Base-by-base conservation (phyloP, 2,113 vertebrate species). In the Cyprinodon variegatus region DNA sequence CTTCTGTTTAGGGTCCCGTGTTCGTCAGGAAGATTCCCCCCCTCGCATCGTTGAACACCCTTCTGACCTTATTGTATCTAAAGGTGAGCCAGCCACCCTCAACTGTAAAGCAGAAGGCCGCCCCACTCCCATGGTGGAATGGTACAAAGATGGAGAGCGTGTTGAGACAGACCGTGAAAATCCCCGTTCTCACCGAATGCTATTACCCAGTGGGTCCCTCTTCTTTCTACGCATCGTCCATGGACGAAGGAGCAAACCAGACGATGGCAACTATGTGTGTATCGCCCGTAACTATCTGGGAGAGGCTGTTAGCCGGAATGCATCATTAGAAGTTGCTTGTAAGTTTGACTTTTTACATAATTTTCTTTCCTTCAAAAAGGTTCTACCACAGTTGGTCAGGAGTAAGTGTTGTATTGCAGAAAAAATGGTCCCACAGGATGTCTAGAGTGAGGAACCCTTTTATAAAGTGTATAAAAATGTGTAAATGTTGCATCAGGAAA, bases 11-110 rank as follows among this genome's bases (percentile, higher is more conserved):
- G 97, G 97, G 91, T 99, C 97, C 63, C 98, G 97, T 76, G 94
- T 98, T 61, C 98, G 98, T 71, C 98, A 99, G 83, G 98, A 99
- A 90, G 98, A 99, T 88, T 97, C 92, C 40, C 94, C 97, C n/a
- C 97, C 98, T 0, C 95, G 97, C 77, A 98, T 98, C 10, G 96
- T 96, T 74, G 97, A 99, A 77, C 97, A 99, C 89, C 97, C 97
- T 61, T 99, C 97, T 4, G 97, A 99, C 81, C 97, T 98, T 78
- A 98, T 98, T 60, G 97, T 99, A 67, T 99, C 97, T n/a, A 98
- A 97, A 84, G 97, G 97, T 77, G 97, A 98, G 82, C 97, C 97
- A 29, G 97, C 97, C 29, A 99, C 97, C 37, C 93, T 99, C 88
- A 99, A 99, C 94, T 99, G 97, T 66, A 98, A 99, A 80, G 97